Base-by-base conservation (phyloP, 2,888 invertebrate species). In the Agrotis clavis region DNA sequence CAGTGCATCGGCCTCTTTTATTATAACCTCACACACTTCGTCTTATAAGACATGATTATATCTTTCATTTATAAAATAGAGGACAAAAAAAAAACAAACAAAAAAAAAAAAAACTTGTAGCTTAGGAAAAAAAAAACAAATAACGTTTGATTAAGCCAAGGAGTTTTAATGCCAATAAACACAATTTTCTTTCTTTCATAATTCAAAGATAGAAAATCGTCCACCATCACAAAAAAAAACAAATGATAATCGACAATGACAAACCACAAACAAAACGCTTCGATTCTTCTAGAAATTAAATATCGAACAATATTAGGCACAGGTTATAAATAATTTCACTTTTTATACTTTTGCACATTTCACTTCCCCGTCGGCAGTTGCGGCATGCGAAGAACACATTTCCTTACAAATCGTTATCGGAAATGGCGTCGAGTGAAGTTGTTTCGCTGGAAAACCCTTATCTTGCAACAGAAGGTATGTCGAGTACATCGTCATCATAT, bases 391-490 rank as follows among this genome's bases (percentile, higher is more conserved):
- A 74, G 68, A 74, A 74, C 79, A 89, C 86, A 91, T 93, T 94
- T 93, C 93, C 92, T 90, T 90, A 89, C 89, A 91, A 92, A 93
- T 91, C 87, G 89, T 88, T 91, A 92, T 92, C 91, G 92, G 94
- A 93, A 93, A 93, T 91, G 88, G 88, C 87, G 88, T 87, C 86
- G 78, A 87, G 86, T 90, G 81, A 90, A 91, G 92, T 89, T 89
- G 90, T 92, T 90, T 92, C 90, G 75, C 83, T 90, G 88, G 90
- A 92, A 93, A 92, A 91, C 89, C 86, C 92, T 93, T 92, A 92
- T 92, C 92, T 88, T 71, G 67, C 83, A 81, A 81, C 87, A 80
- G 75, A 81, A 87, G 90, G 91, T 89, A 93, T 92, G 91, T 92
- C 87, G 88, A 93, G 93, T 90, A 89, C 85, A 70, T 74, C 71